These are phyloP conservation scores for Caerostris darwini DNA, from an alignment of 1,140 invertebrate species.

Conservation along the genomic window DNA sequence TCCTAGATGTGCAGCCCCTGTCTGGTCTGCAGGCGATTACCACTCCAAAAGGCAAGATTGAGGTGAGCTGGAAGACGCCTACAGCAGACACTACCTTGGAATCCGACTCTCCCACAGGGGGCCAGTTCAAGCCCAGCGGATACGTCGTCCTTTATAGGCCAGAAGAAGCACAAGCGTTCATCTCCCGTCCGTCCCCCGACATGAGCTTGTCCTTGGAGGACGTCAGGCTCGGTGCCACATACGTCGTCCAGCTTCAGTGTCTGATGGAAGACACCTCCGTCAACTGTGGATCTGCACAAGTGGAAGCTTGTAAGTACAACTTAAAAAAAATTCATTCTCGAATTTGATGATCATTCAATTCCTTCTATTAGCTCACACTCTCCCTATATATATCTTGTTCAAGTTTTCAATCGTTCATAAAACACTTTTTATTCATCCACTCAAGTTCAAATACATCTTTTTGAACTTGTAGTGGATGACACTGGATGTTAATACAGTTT, in stretches of 20 bases:
- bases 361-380: too few relatives aligned
- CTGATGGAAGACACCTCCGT: neutral
- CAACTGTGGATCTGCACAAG: slow-evolving; percentile 3
- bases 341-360: too few relatives aligned
- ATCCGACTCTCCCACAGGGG: neutral
- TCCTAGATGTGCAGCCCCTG: neutral
- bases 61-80: slow-evolving; percentile 51
- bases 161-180: neutral
- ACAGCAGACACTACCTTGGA: slow-evolving; percentile 30
- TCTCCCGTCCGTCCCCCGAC: neutral
- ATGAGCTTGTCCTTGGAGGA: slow-evolving; percentile 35
- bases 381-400: too few relatives aligned
- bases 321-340: neutral
- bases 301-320: slow-evolving; percentile 61
- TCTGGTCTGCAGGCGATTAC: slow-evolving; percentile 40
- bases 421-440: too few relatives aligned
- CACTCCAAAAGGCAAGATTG: slow-evolving; percentile 62
- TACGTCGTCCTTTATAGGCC: slow-evolving; percentile 33
- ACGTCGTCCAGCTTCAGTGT: slow-evolving; percentile 35
- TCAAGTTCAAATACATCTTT: too few relatives aligned
- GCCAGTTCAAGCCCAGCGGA: neutral
- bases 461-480: too few relatives aligned
- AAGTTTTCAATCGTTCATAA: too few relatives aligned
- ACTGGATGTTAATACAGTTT: too few relatives aligned
- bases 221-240: slow-evolving; percentile 54